Evolutionary conservation across 2,113 vertebrate species (phyloP).

Genomic region (Sinocyclocheilus maitianheensis): DNA sequence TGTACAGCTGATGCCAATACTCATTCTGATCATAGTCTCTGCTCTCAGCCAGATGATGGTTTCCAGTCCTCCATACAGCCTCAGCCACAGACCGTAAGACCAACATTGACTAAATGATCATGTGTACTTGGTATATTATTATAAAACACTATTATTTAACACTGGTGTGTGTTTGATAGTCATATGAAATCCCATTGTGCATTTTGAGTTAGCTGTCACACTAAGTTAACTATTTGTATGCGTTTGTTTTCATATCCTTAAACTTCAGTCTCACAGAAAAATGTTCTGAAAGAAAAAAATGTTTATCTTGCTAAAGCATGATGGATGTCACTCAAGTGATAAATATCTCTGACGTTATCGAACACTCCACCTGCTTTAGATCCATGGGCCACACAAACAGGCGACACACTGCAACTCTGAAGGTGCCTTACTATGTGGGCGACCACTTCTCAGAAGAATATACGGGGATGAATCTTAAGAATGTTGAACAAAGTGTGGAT

Average conservation of each 20-base stretch:
- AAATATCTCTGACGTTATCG: neutral
- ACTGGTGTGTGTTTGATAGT: neutral
- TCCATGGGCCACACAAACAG: conserved; percentile 74
- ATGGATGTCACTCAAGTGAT: neutral
- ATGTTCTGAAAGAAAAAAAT: neutral
- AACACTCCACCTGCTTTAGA: conserved; percentile 53
- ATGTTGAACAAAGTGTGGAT: conserved; percentile 92
- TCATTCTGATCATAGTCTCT: conserved; percentile 94
- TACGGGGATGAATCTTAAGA: conserved; percentile 85
- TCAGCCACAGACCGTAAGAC: conserved; percentile 94
- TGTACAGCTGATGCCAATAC: conserved; percentile 96
- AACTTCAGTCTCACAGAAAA: neutral
- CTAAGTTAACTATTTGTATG: neutral
- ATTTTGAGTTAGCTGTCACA: neutral
- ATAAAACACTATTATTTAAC: neutral
- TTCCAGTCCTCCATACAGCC: conserved; percentile 93
- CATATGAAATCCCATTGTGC: neutral
- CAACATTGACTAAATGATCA: neutral
- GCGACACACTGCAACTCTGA: conserved; percentile 87
- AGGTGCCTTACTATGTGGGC: conserved; percentile 91
- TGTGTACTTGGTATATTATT: neutral
- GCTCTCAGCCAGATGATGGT: conserved; percentile 96
- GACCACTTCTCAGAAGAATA: conserved; percentile 95
- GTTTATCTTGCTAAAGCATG: neutral
- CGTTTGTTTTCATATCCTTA: neutral